Conservation (phyloP, 2,113 vertebrate genomes). For the Crotalus viridis region DNA sequence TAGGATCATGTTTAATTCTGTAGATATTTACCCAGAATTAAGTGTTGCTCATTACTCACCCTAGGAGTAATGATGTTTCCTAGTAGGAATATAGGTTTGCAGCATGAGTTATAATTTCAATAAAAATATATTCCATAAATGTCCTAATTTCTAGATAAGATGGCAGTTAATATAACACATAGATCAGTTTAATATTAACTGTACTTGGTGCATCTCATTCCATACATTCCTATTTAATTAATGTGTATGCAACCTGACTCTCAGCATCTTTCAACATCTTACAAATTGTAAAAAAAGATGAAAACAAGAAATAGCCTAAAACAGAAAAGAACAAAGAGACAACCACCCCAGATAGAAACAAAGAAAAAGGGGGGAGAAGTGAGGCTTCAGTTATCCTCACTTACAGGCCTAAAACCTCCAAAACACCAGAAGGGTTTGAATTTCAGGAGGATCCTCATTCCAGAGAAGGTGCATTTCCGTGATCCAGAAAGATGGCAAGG, state of each 20-base stretch:
- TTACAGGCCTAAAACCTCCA: not conserved
- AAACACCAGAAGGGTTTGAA: not conserved
- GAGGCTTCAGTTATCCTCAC: not conserved
- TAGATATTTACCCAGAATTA: not conserved
- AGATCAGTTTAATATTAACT: constrained; percentile 27
- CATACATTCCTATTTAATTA: constrained; percentile 14
- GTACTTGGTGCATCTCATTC: not conserved
- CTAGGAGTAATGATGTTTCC: not conserved
- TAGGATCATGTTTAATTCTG: not conserved
- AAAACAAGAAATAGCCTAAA: not conserved
- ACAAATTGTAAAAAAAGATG: not conserved
- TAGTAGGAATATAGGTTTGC: not conserved
- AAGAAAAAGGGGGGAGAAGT: not conserved
- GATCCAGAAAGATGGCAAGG: not conserved
- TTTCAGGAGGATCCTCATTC: not conserved
- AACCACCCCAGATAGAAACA: not conserved
- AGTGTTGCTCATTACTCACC: not conserved
- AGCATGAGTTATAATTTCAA: not conserved
- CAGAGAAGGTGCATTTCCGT: not conserved
- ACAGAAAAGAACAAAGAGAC: not conserved
- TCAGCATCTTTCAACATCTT: not conserved
- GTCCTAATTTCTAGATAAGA: not conserved
- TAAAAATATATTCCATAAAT: not conserved
- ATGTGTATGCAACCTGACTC: not conserved
- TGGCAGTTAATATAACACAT: not conserved